phyloP scores from a whole-genome alignment of 2,113 vertebrate species.

The Jacana jacana region DNA sequence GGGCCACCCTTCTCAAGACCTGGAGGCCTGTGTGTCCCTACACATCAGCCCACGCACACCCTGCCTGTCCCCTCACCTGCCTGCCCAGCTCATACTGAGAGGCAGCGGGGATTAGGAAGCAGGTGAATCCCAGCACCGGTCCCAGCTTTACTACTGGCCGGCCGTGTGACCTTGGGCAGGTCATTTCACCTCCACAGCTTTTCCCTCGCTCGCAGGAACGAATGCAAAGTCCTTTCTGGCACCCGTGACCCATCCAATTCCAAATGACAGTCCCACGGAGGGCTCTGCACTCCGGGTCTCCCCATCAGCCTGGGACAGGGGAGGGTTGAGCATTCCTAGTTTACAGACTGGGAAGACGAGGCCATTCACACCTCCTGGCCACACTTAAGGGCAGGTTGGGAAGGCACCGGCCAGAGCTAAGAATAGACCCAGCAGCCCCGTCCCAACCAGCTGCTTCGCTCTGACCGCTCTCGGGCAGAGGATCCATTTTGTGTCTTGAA shows the following conservation, averaged over 20 bases:
- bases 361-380: not conserved
- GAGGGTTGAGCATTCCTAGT: not conserved
- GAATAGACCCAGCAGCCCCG: not conserved
- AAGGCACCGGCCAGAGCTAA: not conserved
- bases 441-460: not conserved
- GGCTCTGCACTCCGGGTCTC: not conserved
- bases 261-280: not conserved
- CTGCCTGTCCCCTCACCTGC: not conserved
- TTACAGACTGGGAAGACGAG: not conserved
- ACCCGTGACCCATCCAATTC: not conserved
- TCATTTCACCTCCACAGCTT: not conserved
- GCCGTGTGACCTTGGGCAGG: conserved; percentile 35
- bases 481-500: conserved; percentile 43
- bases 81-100: fast-evolving
- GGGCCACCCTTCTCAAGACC: not conserved
- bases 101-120: not conserved
- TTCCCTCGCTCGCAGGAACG: not conserved
- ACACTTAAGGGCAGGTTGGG: not conserved
- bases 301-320: fast-evolving
- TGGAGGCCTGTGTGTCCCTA: fast-evolving
- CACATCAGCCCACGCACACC: fast-evolving
- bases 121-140: not conserved
- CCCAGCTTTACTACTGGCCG: not conserved
- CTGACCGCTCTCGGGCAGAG: not conserved
- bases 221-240: not conserved